Evolutionary conservation across 2,113 vertebrate species (phyloP), one percentile per base, ranked within the genome.

Genomic region (Gavia stellata): DNA sequence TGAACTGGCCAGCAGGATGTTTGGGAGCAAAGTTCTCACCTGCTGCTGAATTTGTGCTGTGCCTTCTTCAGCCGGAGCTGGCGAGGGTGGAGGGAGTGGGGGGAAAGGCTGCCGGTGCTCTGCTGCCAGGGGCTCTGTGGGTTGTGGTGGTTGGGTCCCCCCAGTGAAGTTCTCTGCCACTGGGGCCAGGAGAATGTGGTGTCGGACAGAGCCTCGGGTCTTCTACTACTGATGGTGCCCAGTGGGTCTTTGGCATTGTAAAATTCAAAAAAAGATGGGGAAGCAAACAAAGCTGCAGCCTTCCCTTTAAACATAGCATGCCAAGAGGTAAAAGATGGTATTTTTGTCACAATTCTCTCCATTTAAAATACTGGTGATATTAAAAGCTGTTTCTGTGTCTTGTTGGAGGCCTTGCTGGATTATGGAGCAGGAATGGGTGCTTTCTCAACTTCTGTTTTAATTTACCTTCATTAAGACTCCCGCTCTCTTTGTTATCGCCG

Each of bases 61-160:
- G 61, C 70, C 59, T 71, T 16, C 17, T 73, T 53, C 89, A 45
- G 33, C 49, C 28, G 52, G 83, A 80, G 88, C 94, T 86, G 91
- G 12, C 4, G 4, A 23, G 82, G 8, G 15, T 19, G 71, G 28
- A 29, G 50, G 67, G 29, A 33, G 58, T 7, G 1, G 36, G 42
- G 50, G 29, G 23, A 11, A 31, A 47, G 38, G 45, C n/a, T 21
- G 47, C 58, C 24, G 23, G 16, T 33, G 28, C 1, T 1, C 42
- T 0, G 6, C 20, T n/a, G 47, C 25, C 0, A 0, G 10, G 15
- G 34, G 34, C 66, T 61, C 44, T 0, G 2, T 18, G 50, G 44
- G 58, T 31, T 1, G 9, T 42, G 47, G n/a, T 28, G n/a, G 6
- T 44, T 2, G 0, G 11, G 21, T 52, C 10, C 24, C 4, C 9